Conservation (phyloP, 2,113 vertebrate genomes). For the Orcinus orca region DNA sequence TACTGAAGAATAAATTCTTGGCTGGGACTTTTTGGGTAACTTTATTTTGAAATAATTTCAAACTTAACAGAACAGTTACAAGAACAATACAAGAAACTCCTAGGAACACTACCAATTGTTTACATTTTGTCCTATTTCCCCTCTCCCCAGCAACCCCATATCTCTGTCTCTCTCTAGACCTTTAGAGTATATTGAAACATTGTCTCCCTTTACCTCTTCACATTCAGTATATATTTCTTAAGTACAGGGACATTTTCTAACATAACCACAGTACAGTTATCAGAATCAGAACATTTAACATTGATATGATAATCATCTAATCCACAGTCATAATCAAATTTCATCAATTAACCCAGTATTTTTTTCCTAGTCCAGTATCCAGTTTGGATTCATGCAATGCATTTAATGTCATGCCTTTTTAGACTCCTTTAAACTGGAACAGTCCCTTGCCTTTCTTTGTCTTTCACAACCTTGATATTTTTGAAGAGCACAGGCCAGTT, state of each 20-base stretch:
- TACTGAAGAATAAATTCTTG: neutral
- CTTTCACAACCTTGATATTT: neutral
- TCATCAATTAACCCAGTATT: neutral
- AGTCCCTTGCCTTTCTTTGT: neutral
- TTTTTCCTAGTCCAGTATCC: neutral
- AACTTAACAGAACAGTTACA: neutral
- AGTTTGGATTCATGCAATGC: neutral
- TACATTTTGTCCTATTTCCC: neutral
- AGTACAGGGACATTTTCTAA: neutral
- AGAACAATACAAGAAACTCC: neutral
- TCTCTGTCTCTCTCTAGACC: neutral
- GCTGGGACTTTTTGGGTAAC: neutral
- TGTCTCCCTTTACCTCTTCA: neutral
- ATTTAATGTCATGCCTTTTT: neutral
- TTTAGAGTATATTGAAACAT: neutral
- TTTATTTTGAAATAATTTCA: constrained; percentile 2
- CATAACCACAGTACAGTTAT: neutral
- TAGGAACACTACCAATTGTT: constrained; percentile 1
- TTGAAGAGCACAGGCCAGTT: neutral
- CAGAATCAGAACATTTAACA: neutral
- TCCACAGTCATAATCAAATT: neutral
- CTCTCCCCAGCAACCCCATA: neutral
- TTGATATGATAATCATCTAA: neutral
- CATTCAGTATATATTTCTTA: neutral
- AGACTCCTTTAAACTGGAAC: neutral